Evolutionary conservation across 2,888 invertebrate species (phyloP), one percentile per base, ranked within the genome.

Genomic region (Ceramica pisi): DNA sequence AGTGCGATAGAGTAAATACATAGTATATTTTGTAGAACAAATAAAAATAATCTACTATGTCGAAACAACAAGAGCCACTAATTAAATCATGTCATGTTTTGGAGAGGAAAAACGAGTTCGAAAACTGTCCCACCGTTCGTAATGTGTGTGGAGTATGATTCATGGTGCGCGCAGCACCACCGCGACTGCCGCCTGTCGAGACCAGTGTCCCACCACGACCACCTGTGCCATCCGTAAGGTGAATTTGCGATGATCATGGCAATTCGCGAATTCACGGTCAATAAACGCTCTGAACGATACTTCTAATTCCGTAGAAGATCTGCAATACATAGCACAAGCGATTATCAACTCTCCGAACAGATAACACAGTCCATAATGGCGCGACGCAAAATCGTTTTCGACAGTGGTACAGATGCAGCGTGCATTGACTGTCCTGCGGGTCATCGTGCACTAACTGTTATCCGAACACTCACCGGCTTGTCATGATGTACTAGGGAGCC

Each of bases 401-500:
- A 82, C 69, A 79, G 70, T 64, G 71, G 67, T 66, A 78, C 78
- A 81, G 78, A 69, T 78, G 80, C 82, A 82, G 80, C 73, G 82
- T 76, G 79, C 81, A 65, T 80, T 81, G 78, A 65, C 82, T 81
- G 80, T 69, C 51, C 60, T 71, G 71, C 69, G 69, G 61, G 74
- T 71, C 80, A 69, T 71, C 71, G 81, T 75, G 71, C 75, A 84
- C 65, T 77, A 61, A 69, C 80, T 80, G 80, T 75, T 78, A 82
- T 67, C 75, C 63, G 78, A 81, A 75, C 86, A 94, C 95, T 95
- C 90, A 96, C 95, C 94, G 95, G 92, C 91, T 94, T 94, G 87
- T 93, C 95, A 95, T 95, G 92, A 88, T 91, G 92, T 85, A 88
- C 86, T 66, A 88, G 86, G 83, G 90, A 89, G 89, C 94, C 94